Evolutionary conservation across 37 sponge, comb jelly and placozoan species (phyloP), one percentile per base, ranked within the genome.

Genomic region (Eunapius fragilis): DNA sequence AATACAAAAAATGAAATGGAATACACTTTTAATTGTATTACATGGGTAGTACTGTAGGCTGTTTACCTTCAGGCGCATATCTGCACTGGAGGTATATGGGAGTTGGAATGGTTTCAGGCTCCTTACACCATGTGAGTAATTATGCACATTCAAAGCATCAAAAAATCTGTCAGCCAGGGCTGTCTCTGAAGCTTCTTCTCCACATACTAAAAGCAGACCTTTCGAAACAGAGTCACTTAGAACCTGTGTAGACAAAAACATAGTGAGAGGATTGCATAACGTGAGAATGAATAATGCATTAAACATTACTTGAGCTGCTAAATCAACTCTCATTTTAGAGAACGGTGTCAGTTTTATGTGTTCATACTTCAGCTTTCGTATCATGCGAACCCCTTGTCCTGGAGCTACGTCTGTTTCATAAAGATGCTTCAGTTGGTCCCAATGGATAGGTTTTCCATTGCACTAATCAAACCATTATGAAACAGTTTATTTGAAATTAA

Each of bases 231-330:
- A 58, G 58, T 58, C 58, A 58, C 47, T 45, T 45, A 45, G 47
- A 45, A 45, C 47, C 47, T 45, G 47, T 58, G 58, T 58, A 13
- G 58, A 58, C 17, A 58, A 58, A 58, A 13, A 58, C 58, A 58
- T 58, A 58, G 17, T 58, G 58, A 4, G 58, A 58, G 58, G 58
- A 58, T 58, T 2, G 58, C 7, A 58, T 58, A 17, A 58, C 17
- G 58, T 58, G 58, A 58, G 58, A 58, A 58, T 45, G 47, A 45
- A 45, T 58, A 13, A 11, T 58, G 58, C 58, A 58, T 58, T 58
- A 58, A 58, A 58, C 58, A n/a, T 74, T 86, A 86, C 86, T 72
- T 86, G 80, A 19, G 86, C 86, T 38, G 86, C 86, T 30, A 78
- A 70, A 31, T 85, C 71, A n/a, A n/a, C n/a, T n/a, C n/a, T n/a